Conservation (phyloP, 2,113 vertebrate genomes). For the Dolichotis patagonum region DNA sequence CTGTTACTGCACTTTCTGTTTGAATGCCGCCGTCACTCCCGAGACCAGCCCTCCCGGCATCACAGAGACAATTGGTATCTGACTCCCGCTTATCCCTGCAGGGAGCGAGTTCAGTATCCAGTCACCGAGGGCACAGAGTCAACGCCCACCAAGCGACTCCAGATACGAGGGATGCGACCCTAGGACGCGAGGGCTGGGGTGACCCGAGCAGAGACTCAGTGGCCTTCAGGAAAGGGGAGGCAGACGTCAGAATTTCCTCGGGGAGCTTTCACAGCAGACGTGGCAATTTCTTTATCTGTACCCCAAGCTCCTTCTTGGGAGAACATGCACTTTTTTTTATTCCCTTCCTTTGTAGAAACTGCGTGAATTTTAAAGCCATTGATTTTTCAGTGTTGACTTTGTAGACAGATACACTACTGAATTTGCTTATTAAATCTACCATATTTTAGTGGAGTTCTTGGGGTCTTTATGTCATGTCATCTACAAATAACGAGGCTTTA, state of each 20-base stretch:
- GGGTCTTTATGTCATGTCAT: too few relatives aligned
- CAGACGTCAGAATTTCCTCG: background rate
- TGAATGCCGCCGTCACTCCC: background rate
- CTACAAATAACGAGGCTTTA: too few relatives aligned
- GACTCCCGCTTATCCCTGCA: background rate
- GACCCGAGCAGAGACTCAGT: background rate
- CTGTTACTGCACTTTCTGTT: background rate
- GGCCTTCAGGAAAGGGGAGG: background rate
- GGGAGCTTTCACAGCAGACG: background rate
- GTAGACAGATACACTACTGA: too few relatives aligned
- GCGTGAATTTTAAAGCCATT: background rate
- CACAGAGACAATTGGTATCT: background rate
- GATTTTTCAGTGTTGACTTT: too few relatives aligned
- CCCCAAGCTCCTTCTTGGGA: background rate
- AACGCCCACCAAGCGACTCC: too few relatives aligned
- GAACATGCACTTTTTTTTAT: background rate
- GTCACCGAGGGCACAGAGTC: background rate
- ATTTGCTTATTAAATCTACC: too few relatives aligned
- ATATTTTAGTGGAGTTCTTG: too few relatives aligned
- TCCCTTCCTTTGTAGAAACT: background rate
- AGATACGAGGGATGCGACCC: background rate
- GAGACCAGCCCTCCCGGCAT: background rate
- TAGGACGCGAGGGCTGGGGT: background rate
- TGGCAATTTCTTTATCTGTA: background rate
- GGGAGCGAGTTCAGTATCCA: background rate